Conservation (phyloP, 2,113 vertebrate species). For the Gobio gobio region DNA sequence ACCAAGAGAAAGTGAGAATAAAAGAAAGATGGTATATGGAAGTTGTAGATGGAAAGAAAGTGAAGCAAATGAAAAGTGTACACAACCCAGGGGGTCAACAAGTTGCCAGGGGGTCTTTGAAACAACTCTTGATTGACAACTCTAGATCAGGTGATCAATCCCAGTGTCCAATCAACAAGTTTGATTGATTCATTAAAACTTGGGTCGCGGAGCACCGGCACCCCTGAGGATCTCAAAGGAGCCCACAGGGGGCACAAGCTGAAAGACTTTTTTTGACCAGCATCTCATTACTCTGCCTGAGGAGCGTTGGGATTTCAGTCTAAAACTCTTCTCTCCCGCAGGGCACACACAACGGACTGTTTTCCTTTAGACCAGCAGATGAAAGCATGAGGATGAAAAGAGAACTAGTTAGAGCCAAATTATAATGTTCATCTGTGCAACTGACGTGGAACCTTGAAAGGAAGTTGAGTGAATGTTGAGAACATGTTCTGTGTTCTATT, state of each 20-base stretch:
- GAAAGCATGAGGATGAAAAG: slow-evolving; percentile 37
- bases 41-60: slow-evolving; percentile 33
- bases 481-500: slow-evolving; percentile 13
- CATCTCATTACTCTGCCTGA: slow-evolving; percentile 51
- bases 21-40: slow-evolving; percentile 16
- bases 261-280: slow-evolving; percentile 49
- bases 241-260: slow-evolving; percentile 34
- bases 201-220: slow-evolving; percentile 38
- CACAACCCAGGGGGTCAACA: slow-evolving; percentile 42
- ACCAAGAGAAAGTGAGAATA: slow-evolving; percentile 14
- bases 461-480: slow-evolving; percentile 11
- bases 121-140: slow-evolving; percentile 45
- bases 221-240: slow-evolving; percentile 56
- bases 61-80: slow-evolving; percentile 24
- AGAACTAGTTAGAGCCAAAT: slow-evolving; percentile 28
- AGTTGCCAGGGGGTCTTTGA: slow-evolving; percentile 53
- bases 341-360: slow-evolving; percentile 21
- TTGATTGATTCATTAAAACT: slow-evolving; percentile 53
- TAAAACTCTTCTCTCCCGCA: slow-evolving; percentile 39
- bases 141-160: slow-evolving; percentile 53
- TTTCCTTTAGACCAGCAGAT: slow-evolving; percentile 41
- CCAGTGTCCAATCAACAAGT: slow-evolving; percentile 45
- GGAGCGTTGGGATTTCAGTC: slow-evolving; percentile 37
- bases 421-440: not conserved
- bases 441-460: slow-evolving; percentile 23